Percentiles rank a stretch among this genome's conserved stretches.
These are phyloP conservation scores for Andrena trimmerana DNA, from an alignment of 2,888 invertebrate genomes.

Conservation along the genomic window DNA sequence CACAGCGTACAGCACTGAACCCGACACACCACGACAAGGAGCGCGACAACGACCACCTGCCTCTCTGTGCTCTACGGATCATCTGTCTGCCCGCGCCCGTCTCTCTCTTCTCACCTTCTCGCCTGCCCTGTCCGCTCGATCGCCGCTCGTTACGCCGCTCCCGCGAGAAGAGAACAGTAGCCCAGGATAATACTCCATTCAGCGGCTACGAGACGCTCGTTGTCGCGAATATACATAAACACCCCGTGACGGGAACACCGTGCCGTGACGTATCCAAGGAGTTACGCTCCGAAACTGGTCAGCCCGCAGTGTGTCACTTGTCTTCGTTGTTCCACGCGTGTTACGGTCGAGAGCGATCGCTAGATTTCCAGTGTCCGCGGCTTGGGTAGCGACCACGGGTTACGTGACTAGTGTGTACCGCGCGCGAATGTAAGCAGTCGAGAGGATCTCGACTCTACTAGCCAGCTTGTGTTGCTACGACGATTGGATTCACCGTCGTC, in stretches of 20 bases:
- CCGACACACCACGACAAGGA: slow-evolving; percentile 71
- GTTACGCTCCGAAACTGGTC: not conserved
- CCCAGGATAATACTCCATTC: not conserved
- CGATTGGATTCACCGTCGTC: not conserved
- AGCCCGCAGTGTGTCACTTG: slow-evolving; percentile 33
- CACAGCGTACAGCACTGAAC: slow-evolving; percentile 83
- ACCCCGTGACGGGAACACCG: slow-evolving; percentile 16
- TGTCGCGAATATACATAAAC: not conserved
- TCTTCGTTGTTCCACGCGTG: not conserved
- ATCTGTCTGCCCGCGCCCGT: slow-evolving; percentile 56
- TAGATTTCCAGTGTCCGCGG: slow-evolving; percentile 34
- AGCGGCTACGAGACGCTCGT: not conserved
- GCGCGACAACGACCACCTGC: slow-evolving; percentile 74
- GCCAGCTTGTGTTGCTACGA: not conserved
- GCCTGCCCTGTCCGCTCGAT: slow-evolving; percentile 19
- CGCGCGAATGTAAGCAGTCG: slow-evolving; percentile 57
- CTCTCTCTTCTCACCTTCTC: slow-evolving; percentile 40
- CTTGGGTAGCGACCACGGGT: slow-evolving; percentile 29
- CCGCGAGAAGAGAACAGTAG: slow-evolving; percentile 28
- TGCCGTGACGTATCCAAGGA: slow-evolving; percentile 6
- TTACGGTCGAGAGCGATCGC: slow-evolving; percentile 29
- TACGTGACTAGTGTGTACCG: slow-evolving; percentile 54
- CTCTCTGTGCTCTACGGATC: slow-evolving; percentile 67
- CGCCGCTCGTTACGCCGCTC: slow-evolving; percentile 15
- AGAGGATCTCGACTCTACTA: not conserved